Evolutionary conservation across 2,797 vertebrate species (phyloP).

Genomic region (Poeciliopsis paucimaculata): DNA sequence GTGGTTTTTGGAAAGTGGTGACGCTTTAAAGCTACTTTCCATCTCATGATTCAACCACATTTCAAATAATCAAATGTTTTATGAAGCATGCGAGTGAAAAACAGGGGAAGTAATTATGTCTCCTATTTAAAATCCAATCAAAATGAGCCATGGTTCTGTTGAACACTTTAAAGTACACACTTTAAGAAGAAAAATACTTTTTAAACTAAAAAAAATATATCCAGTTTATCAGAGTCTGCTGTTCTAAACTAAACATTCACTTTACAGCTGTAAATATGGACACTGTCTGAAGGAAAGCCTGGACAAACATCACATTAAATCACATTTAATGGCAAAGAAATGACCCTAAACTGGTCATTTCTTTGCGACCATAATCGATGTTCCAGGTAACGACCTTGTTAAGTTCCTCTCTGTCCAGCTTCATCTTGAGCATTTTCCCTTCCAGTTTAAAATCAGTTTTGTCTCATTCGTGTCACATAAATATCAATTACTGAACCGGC

Average conservation of each 20-base stretch:
- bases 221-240: not conserved
- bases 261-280: constrained; percentile 3
- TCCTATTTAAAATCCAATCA: not conserved
- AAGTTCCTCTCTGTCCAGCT: constrained; percentile 20
- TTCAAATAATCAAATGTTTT: not conserved
- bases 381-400: constrained; percentile 21
- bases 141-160: not conserved
- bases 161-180: not conserved
- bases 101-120: not conserved
- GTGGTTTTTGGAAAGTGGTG: not conserved
- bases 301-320: not conserved
- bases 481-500: constrained; percentile 39
- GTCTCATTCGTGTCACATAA: constrained; percentile 18
- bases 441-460: constrained; percentile 32
- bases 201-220: not conserved
- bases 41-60: not conserved
- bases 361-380: too few relatives aligned
- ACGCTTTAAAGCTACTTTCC: not conserved
- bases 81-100: not conserved
- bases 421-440: not conserved
- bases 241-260: not conserved
- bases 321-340: constrained; percentile 10
- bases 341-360: not conserved
- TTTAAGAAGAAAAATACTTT: not conserved
- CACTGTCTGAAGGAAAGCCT: not conserved